Evolutionary conservation across 2,797 vertebrate species (phyloP).

Genomic region (Acomys russatus): DNA sequence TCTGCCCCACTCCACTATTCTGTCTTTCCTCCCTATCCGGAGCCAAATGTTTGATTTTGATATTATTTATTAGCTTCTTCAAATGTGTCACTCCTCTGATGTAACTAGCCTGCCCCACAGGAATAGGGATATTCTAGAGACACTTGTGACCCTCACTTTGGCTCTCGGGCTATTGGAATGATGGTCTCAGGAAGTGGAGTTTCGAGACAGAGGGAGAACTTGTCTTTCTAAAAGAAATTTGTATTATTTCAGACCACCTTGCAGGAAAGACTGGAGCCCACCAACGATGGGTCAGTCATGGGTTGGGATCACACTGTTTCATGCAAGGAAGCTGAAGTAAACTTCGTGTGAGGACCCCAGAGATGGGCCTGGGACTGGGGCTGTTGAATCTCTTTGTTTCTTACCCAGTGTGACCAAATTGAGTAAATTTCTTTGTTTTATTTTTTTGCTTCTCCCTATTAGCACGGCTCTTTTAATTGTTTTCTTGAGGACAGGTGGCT

Average conservation of each 20-base stretch:
- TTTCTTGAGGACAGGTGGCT: not conserved
- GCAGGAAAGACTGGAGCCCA: not conserved
- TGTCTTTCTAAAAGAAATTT: not conserved
- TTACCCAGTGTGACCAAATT: not conserved
- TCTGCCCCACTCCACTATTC: not conserved
- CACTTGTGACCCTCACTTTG: not conserved
- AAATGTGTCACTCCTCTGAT: not conserved
- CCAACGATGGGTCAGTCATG: not conserved
- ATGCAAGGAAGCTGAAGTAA: too few relatives aligned
- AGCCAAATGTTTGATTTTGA: not conserved
- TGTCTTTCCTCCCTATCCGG: not conserved
- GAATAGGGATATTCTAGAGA: not conserved
- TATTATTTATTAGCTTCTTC: not conserved
- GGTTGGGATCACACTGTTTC: too few relatives aligned
- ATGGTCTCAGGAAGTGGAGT: not conserved
- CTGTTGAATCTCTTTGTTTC: not conserved
- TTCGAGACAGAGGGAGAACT: not conserved
- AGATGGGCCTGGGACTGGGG: not conserved
- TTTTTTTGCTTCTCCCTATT: not conserved
- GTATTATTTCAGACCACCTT: not conserved
- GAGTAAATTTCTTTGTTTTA: not conserved
- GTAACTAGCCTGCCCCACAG: not conserved
- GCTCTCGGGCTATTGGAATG: not conserved
- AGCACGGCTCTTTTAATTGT: not conserved
- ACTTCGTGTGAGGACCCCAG: too few relatives aligned